Evolutionary conservation across 2,797 vertebrate species (phyloP).

Genomic region (Spinibarbus caldwelli): DNA sequence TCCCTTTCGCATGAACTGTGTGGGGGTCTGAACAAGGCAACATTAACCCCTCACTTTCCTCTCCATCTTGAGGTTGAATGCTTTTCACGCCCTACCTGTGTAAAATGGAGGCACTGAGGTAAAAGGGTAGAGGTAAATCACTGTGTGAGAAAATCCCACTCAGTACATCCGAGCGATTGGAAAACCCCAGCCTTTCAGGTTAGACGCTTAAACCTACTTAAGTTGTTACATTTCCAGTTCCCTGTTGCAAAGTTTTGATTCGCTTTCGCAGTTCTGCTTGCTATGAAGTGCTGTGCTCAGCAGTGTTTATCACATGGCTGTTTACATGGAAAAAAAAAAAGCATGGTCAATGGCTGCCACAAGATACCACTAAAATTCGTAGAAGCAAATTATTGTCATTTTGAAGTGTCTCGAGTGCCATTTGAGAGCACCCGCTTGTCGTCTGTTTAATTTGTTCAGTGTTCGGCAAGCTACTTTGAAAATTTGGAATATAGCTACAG

Average conservation of each 20-base stretch:
- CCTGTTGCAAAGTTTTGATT: slow-evolving; percentile 36
- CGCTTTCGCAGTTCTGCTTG: slow-evolving; percentile 18
- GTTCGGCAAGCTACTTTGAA: background rate
- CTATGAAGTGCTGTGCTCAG: slow-evolving; percentile 33
- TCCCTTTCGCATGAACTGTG: slow-evolving; percentile 62
- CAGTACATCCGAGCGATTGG: slow-evolving; percentile 57
- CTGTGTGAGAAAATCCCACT: slow-evolving; percentile 54
- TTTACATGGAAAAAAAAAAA: background rate
- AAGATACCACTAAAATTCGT: background rate
- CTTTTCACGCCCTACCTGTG: slow-evolving; percentile 64
- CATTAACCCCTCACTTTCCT: slow-evolving; percentile 73
- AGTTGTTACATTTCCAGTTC: slow-evolving; percentile 30
- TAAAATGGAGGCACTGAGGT: slow-evolving; percentile 62
- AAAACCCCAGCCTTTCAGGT: slow-evolving; percentile 67
- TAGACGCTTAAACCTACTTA: slow-evolving; percentile 38
- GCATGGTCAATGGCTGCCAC: background rate
- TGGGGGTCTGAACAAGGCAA: slow-evolving; percentile 60
- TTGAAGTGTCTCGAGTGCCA: background rate
- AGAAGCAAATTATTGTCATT: background rate
- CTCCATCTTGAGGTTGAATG: slow-evolving; percentile 62
- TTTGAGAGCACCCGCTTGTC: background rate
- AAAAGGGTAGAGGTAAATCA: slow-evolving; percentile 60
- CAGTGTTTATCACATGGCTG: slow-evolving; percentile 27
- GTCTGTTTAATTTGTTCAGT: background rate
- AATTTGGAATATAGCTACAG: background rate